Percentiles rank a stretch among this genome's conserved stretches.
Conservation (phyloP, 2,797 vertebrate genomes). For the Masticophis lateralis region DNA sequence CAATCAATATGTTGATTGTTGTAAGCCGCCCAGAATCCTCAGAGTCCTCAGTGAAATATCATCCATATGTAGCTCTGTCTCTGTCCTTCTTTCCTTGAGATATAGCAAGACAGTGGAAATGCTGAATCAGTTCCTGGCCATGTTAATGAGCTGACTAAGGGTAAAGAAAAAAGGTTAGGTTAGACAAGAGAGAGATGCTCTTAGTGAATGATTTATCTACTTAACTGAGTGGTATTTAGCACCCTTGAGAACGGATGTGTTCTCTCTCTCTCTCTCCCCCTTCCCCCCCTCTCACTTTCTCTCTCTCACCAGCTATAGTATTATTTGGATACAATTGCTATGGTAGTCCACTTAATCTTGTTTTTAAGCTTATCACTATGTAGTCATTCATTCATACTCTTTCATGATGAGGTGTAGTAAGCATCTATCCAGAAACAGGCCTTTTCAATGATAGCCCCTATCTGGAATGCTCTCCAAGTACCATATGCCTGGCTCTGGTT, state of each 20-base stretch:
- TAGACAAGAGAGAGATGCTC: not conserved
- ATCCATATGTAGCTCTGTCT: not conserved
- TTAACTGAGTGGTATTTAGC: not conserved
- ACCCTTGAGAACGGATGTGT: not conserved
- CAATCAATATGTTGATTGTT: no score
- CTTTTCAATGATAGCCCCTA: not conserved
- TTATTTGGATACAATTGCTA: not conserved
- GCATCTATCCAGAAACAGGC: not conserved
- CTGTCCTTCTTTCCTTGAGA: not conserved
- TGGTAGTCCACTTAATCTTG: not conserved
- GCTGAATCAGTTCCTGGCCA: not conserved
- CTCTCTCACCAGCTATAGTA: not conserved
- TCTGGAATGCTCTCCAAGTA: not conserved
- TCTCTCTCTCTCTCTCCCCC: no score
- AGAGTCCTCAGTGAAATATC: not conserved
- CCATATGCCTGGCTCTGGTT: not conserved
- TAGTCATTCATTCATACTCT: not conserved
- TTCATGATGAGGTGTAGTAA: not conserved
- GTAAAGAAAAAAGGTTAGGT: not conserved
- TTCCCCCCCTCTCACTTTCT: accelerated
- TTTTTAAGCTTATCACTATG: not conserved
- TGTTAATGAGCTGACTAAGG: not conserved
- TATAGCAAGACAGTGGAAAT: not conserved
- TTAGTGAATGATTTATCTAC: not conserved
- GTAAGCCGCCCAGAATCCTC: no score